Conservation (phyloP, 1,140 invertebrate genomes). For the Nautilus pompilius region DNA sequence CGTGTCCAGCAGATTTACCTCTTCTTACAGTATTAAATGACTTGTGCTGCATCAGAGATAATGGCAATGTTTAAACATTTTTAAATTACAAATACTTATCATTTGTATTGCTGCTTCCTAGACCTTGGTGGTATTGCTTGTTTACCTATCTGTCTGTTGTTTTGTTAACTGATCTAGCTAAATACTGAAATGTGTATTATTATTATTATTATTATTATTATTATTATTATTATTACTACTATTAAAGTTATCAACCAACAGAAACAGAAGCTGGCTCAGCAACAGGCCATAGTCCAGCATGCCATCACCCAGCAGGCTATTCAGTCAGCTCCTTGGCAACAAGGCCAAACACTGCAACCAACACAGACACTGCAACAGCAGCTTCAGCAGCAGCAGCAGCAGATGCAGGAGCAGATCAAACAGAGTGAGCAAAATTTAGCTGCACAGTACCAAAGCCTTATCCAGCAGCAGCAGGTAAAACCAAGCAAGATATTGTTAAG, state of each 20-base stretch:
- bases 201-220: neutral
- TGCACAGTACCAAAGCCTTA: conserved; percentile 80
- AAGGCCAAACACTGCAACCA: conserved; percentile 31
- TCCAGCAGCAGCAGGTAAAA: conserved; percentile 56
- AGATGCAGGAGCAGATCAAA: conserved; percentile 82
- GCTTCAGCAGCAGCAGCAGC: conserved; percentile 63
- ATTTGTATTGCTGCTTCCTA: too few relatives aligned
- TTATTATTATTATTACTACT: neutral
- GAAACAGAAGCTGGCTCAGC: conserved; percentile 16
- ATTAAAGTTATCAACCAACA: neutral
- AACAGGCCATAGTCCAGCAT: conserved; percentile 41
- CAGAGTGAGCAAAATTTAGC: conserved; percentile 92
- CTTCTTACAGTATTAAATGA: too few relatives aligned
- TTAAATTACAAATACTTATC: too few relatives aligned
- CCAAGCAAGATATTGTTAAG: too few relatives aligned
- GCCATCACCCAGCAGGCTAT: conserved; percentile 37
- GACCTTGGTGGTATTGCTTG: too few relatives aligned
- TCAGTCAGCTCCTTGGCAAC: conserved; percentile 39
- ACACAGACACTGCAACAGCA: conserved; percentile 62
- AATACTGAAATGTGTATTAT: neutral
- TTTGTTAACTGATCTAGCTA: too few relatives aligned
- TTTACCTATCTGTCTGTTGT: too few relatives aligned
- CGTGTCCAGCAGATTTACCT: too few relatives aligned
- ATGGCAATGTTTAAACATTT: too few relatives aligned
- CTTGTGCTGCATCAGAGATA: too few relatives aligned